Percentiles rank a stretch among this genome's conserved stretches.
Evolutionary conservation across 92 coral and sea anemone species (phyloP).

Genomic region (Desmophyllum pertusum): DNA sequence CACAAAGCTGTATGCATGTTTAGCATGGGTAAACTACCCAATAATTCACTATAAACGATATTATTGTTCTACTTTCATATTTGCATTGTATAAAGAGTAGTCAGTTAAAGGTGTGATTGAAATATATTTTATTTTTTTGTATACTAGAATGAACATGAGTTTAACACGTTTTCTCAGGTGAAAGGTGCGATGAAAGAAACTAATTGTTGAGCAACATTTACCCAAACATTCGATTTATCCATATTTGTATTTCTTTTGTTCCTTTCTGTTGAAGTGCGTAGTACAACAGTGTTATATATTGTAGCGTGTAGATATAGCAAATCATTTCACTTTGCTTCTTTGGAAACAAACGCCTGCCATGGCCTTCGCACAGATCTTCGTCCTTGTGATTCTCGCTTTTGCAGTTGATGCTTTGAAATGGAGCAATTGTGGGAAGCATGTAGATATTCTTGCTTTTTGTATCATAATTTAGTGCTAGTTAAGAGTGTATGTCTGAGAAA

Average conservation of each 20-base stretch:
- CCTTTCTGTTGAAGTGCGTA: background rate
- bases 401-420: constrained; percentile 52
- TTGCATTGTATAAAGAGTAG: background rate
- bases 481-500: too few relatives aligned
- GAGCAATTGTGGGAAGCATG: constrained; percentile 61
- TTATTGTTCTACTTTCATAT: background rate
- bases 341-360: background rate
- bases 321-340: background rate
- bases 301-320: background rate
- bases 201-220: background rate
- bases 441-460: background rate
- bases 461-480: background rate
- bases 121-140: background rate
- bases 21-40: background rate
- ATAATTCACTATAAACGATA: background rate
- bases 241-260: background rate
- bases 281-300: background rate
- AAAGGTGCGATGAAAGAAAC: background rate
- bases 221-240: background rate
- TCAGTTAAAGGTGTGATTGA: background rate
- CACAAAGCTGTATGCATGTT: background rate
- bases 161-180: background rate
- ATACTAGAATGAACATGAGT: background rate
- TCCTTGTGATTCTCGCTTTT: constrained; percentile 28
- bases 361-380: background rate